phyloP scores from a whole-genome alignment of 2,888 invertebrate species.

The Lochmaea capreae region DNA sequence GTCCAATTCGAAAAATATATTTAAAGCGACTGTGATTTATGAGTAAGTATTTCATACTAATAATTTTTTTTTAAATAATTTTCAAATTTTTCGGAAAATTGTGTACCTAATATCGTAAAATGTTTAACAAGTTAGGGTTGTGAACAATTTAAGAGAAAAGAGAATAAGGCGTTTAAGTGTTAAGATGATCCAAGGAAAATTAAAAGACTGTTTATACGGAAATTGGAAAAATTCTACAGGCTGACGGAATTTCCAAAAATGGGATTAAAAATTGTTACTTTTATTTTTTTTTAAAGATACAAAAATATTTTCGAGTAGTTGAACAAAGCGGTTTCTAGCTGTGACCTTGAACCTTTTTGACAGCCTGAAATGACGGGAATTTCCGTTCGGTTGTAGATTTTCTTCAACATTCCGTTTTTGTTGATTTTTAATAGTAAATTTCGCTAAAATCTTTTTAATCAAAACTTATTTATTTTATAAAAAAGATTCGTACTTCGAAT shows the following conservation, averaged over 20 bases:
- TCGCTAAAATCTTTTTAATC: constrained; percentile 41
- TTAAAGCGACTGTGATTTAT: constrained; percentile 56
- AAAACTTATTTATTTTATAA: constrained; percentile 45
- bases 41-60: constrained; percentile 56
- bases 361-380: constrained; percentile 23
- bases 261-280: too few relatives aligned
- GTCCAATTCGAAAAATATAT: constrained; percentile 42
- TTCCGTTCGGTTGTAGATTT: not conserved
- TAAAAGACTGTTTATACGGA: constrained; percentile 56
- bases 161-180: constrained; percentile 41
- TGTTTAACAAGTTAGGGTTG: constrained; percentile 60
- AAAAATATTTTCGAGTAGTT: too few relatives aligned
- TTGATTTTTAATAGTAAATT: constrained; percentile 49
- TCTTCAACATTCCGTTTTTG: constrained; percentile 43
- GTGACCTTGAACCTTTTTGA: too few relatives aligned
- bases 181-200: constrained; percentile 47
- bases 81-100: constrained; percentile 44
- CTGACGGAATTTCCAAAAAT: not conserved
- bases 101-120: constrained; percentile 55
- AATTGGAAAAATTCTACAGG: not conserved
- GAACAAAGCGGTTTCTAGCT: too few relatives aligned
- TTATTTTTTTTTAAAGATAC: too few relatives aligned
- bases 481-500: constrained; percentile 25
- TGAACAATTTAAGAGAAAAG: constrained; percentile 54
- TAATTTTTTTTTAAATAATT: constrained; percentile 42